Evolutionary conservation across 1,140 invertebrate species (phyloP).

Genomic region (Nomia melanderi): DNA sequence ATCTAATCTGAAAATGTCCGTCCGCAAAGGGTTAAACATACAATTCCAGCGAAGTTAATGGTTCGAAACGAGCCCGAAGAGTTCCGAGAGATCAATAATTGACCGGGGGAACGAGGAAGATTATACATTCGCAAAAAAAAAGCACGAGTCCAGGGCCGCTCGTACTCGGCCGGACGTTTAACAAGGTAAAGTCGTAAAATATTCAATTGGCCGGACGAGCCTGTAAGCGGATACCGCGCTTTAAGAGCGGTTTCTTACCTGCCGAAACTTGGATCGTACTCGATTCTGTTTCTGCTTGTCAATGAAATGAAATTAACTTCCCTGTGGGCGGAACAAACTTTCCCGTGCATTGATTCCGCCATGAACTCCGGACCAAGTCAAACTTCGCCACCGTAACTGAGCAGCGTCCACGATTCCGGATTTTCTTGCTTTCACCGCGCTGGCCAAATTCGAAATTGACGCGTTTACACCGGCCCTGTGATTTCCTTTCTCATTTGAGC

Average conservation of each 20-base stretch:
- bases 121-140: slow-evolving; percentile 19
- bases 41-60: background rate
- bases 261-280: slow-evolving; percentile 53
- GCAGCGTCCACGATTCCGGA: background rate
- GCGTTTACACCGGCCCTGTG: background rate
- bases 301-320: slow-evolving; percentile 56
- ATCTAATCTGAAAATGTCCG: too few species aligned
- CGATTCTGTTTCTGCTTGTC: slow-evolving; percentile 47
- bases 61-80: background rate
- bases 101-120: background rate
- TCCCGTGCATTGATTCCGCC: slow-evolving; percentile 35
- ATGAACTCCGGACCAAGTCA: slow-evolving; percentile 15
- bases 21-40: too few species aligned
- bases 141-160: slow-evolving; percentile 8
- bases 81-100: background rate
- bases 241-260: slow-evolving; percentile 48
- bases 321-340: slow-evolving; percentile 47
- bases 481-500: too few species aligned
- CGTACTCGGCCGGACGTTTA: slow-evolving; percentile 32
- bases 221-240: slow-evolving; percentile 27
- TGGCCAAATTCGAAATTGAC: background rate
- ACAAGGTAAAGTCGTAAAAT: slow-evolving; percentile 55
- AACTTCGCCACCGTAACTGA: background rate
- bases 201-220: slow-evolving; percentile 53
- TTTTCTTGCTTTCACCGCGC: background rate